These are phyloP conservation scores for Plecotus auritus DNA, from an alignment of 2,113 vertebrate genomes.

Conservation along the genomic window DNA sequence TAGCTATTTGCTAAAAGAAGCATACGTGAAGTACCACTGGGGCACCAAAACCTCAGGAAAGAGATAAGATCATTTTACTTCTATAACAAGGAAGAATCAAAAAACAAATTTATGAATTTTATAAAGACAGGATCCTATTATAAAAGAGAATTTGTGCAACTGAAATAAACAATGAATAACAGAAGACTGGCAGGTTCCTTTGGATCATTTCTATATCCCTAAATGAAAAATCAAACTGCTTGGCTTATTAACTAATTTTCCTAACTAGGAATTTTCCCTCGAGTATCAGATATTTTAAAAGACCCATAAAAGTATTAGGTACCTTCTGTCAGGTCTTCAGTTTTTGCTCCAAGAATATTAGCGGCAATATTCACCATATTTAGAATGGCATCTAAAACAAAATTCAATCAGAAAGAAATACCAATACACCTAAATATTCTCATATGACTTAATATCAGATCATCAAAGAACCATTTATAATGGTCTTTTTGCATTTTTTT, in stretches of 20 bases:
- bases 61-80: neutral
- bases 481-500: constrained; percentile 7
- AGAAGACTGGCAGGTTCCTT: neutral
- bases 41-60: constrained; percentile 1
- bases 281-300: constrained; percentile 29
- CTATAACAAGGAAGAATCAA: neutral
- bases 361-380: constrained; percentile 99
- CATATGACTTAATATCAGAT: constrained; percentile 26
- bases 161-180: neutral
- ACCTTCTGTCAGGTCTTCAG: constrained; percentile 89
- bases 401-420: constrained; percentile 56
- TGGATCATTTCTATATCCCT: neutral
- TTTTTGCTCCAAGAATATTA: constrained; percentile 95
- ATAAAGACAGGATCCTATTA: neutral
- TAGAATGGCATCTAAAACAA: constrained; percentile 92
- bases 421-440: constrained; percentile 44
- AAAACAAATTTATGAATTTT: constrained; percentile 12
- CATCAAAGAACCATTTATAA: neutral
- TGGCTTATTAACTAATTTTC: constrained; percentile 33
- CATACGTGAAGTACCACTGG: neutral
- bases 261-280: constrained; percentile 9
- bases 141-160: neutral
- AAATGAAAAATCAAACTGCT: constrained; percentile 8
- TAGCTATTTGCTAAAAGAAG: neutral
- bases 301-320: constrained; percentile 61